phyloP scores from a whole-genome alignment of 1,140 invertebrate species.

The Heliconius himera region DNA sequence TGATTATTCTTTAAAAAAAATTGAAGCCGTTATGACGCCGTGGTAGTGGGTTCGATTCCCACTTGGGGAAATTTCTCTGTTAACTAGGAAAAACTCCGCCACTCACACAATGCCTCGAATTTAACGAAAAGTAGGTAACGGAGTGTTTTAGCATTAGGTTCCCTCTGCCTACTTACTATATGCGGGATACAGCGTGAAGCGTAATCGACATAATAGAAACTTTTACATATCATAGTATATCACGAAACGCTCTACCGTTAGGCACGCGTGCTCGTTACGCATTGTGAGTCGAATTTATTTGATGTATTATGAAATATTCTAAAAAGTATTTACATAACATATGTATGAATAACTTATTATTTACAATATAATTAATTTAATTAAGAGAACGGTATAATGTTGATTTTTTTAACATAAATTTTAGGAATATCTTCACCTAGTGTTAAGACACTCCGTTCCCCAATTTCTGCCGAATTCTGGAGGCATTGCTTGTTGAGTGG shows the following conservation, averaged over 20 bases:
- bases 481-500: no score
- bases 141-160: no score
- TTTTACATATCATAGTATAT: not conserved
- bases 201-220: not conserved
- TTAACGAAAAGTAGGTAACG: no score
- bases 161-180: no score
- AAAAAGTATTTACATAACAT: conserved; percentile 49
- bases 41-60: no score
- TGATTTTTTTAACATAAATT: not conserved
- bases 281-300: conserved; percentile 53
- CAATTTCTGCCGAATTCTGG: no score
- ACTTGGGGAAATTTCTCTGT: no score
- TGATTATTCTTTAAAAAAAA: not conserved
- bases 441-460: no score
- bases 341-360: conserved; percentile 22
- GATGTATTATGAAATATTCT: conserved; percentile 54
- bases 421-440: not conserved
- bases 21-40: no score
- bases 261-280: conserved; percentile 60
- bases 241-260: conserved; percentile 26
- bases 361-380: conserved; percentile 32
- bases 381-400: not conserved
- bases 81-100: no score
- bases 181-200: no score
- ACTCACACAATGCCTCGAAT: no score